These are phyloP conservation scores for Adelognathus sp. DNA, from an alignment of 2,888 invertebrate genomes.

Conservation along the genomic window DNA sequence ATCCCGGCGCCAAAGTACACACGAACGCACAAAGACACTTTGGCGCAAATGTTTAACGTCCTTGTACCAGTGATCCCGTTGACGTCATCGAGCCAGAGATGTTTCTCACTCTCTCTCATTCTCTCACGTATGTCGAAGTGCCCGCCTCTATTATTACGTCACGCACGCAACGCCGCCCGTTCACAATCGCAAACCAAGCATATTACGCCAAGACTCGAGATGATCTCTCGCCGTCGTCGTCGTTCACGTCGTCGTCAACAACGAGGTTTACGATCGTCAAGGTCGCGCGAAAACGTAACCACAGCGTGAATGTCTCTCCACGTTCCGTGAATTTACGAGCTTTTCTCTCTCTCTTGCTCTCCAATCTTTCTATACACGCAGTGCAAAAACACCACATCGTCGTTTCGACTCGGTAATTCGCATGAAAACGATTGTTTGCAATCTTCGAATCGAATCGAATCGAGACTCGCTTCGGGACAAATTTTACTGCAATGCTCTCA, in stretches of 20 bases:
- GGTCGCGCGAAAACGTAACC: constrained; percentile 36
- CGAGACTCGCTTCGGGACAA: no score
- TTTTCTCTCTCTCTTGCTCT: no score
- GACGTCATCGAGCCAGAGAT: constrained; percentile 56
- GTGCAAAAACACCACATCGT: neutral
- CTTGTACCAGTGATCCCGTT: constrained; percentile 61
- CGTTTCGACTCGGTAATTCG: neutral
- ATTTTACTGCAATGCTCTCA: neutral
- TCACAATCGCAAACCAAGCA: constrained; percentile 43
- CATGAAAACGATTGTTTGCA: neutral
- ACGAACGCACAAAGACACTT: neutral
- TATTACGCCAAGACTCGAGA: constrained; percentile 24
- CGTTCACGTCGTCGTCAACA: constrained; percentile 19
- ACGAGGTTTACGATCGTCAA: constrained; percentile 54
- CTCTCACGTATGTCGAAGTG: constrained; percentile 38
- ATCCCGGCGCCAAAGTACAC: constrained; percentile 16
- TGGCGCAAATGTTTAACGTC: constrained; percentile 42
- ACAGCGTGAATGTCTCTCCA: constrained; percentile 10
- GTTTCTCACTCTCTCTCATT: constrained; percentile 20
- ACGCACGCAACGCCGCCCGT: constrained; percentile 53
- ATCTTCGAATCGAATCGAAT: neutral
- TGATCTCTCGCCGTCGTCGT: no score
- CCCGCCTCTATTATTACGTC: constrained; percentile 62
- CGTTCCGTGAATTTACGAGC: constrained; percentile 41
- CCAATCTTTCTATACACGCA: no score